Base-by-base conservation (phyloP, 2,888 invertebrate species). In the Zygogramma bicolorata region DNA sequence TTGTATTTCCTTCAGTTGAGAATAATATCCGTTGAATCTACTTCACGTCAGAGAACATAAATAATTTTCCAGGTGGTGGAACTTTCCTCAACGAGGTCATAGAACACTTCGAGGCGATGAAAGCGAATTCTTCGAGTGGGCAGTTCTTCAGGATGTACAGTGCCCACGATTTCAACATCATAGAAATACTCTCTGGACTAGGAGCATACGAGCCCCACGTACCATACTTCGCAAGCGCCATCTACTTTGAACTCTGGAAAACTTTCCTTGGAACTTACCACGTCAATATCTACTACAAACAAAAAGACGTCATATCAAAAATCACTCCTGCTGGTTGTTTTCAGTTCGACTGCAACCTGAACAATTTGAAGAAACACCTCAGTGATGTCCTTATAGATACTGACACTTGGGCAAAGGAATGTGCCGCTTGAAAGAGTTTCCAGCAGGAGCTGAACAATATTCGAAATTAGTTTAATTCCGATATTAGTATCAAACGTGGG, bases 151-250 rank as follows among this genome's bases (percentile, higher is more conserved):
- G 90, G 82, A 88, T 94, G 59, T 94, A 93, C 80, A 93, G 94
- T 79, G 94, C 89, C 0, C 95, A 96, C 81, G 95, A 96, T 82
- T 89, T 92, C 1, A 95, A 93, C 0, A 85, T 96, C 8, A 92
- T 92, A 0, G 92, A 89, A 79, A 79, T 95, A 42, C 87, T 95
- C 0, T 92, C 91, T 84, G 89, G 92, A 0, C 84, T 96, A 1
- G 90, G 90, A 22, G 74, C 95, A 31, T 95, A 89, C 78, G 89
- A 92, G 73, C 86, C 88, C 4, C 90, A 91, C 70, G 90, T 90
- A 78, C 93, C 94, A 0, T 89, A 89, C 0, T 94, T 92, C 75
- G 87, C 91, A 0, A 89, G 94, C 0, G 89, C 91, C n/a, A 84
- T 95, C 20, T 84, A 94, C 53, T 81, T 95, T 49, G 95, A 95